Evolutionary conservation across 92 coral and sea anemone species (phyloP).

Genomic region (Desmophyllum pertusum): DNA sequence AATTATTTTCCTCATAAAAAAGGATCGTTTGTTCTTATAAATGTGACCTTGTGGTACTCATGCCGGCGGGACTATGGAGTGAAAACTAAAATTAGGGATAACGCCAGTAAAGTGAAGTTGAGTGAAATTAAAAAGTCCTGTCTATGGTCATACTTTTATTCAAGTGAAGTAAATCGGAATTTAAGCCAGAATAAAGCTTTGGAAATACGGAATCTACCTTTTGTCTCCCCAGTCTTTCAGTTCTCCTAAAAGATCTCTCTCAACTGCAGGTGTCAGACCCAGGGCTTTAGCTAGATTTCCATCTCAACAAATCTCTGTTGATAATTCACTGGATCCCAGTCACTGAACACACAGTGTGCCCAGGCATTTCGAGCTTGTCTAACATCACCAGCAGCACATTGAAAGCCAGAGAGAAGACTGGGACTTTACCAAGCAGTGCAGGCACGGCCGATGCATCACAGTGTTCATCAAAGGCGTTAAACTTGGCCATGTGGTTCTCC

Average conservation of each 20-base stretch:
- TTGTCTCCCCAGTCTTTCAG: slow-evolving; percentile 47
- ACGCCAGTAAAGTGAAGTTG: too few species aligned
- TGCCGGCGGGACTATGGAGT: too few species aligned
- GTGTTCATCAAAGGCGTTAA: slow-evolving; percentile 47
- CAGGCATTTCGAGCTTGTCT: slow-evolving; percentile 52
- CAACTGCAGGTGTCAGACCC: slow-evolving; percentile 8
- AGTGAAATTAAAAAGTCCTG: too few species aligned
- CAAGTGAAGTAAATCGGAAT: too few species aligned
- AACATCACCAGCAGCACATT: slow-evolving; percentile 47
- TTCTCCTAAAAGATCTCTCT: background rate
- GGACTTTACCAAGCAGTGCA: slow-evolving; percentile 44
- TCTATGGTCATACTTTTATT: too few species aligned
- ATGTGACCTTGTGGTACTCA: too few species aligned
- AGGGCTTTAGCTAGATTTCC: slow-evolving; percentile 25
- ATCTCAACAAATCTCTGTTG: slow-evolving; percentile 25
- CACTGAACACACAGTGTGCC: slow-evolving; percentile 60
- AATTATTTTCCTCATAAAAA: too few species aligned
- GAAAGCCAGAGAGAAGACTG: slow-evolving; percentile 50
- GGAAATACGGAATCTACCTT: slow-evolving; percentile 16
- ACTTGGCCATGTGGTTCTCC: slow-evolving; percentile 54
- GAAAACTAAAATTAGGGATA: too few species aligned
- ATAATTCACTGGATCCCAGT: slow-evolving; percentile 41
- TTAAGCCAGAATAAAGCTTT: too few species aligned
- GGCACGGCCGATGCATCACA: slow-evolving; percentile 66
- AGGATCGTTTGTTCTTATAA: too few species aligned